A percentile compares a stretch with the other conserved stretches of the same genome.
Evolutionary conservation across 37 sponge, comb jelly and placozoan species (phyloP).

Genomic region (Eunapius fragilis): DNA sequence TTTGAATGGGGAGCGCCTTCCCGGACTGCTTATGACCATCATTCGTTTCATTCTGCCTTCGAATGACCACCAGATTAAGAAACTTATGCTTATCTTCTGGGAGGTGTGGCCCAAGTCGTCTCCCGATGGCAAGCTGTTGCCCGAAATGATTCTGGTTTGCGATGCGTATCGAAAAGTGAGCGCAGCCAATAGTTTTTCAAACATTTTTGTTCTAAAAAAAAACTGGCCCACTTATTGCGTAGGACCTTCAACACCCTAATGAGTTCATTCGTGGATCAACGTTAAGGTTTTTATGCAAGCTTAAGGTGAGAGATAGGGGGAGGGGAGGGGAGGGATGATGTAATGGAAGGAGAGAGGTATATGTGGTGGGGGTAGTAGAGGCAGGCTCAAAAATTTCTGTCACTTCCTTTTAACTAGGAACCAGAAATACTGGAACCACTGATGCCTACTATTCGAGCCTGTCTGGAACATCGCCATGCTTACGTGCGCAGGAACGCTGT

Average conservation of each 20-base stretch:
- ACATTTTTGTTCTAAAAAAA: too few species aligned
- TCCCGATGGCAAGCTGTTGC: conserved; percentile 94
- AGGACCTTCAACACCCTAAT: conserved; percentile 99
- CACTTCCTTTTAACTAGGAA: conserved; percentile 61
- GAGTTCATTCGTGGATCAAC: conserved; percentile 98
- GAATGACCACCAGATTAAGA: conserved; percentile 96
- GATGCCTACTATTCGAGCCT: conserved; percentile 97
- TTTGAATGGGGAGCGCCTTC: conserved; percentile 92
- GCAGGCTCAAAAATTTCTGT: too few species aligned
- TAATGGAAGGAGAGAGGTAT: neutral
- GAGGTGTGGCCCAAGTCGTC: conserved; percentile 98
- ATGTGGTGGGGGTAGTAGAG: neutral
- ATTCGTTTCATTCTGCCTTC: conserved; percentile 93
- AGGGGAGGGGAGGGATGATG: neutral
- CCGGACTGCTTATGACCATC: conserved; percentile 94
- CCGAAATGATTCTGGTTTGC: conserved; percentile 99
- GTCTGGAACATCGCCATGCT: conserved; percentile 96
- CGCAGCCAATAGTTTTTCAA: neutral
- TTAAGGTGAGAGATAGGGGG: conserved; percentile 38
- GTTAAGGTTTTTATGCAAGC: conserved; percentile 95
- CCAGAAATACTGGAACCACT: conserved; percentile 98
- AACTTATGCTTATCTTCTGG: conserved; percentile 94
- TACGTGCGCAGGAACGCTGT: conserved; percentile 99
- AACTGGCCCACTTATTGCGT: neutral
- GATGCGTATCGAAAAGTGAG: conserved; percentile 95